phyloP scores from a whole-genome alignment of 2,797 vertebrate species.

The Anabacerthia variegaticeps region DNA sequence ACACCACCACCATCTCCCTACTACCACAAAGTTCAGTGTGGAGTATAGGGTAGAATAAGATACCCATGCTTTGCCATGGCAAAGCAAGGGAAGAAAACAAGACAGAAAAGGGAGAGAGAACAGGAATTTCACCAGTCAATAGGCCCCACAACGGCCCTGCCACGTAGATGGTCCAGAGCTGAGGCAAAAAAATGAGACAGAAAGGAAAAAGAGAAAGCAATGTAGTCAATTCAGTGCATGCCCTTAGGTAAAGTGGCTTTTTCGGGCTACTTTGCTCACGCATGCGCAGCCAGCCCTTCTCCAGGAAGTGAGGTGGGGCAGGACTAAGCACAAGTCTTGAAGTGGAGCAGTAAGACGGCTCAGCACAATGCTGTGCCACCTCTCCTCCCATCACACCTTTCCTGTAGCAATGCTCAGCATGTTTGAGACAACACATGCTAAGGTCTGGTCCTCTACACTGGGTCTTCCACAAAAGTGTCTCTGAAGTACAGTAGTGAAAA shows the following conservation, averaged over 20 bases:
- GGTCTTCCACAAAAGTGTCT: not conserved
- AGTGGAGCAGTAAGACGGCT: not conserved
- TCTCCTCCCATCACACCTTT: not conserved
- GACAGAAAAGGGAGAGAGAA: not conserved
- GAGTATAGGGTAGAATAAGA: not conserved
- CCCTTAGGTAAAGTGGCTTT: not conserved
- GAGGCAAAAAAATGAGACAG: not conserved
- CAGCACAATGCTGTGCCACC: not conserved
- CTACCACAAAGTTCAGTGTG: not conserved
- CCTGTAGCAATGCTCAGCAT: not conserved
- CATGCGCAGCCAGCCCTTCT: not conserved
- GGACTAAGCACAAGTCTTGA: not conserved
- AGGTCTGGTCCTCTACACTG: not conserved
- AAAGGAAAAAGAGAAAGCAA: not conserved
- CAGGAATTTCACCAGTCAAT: no score
- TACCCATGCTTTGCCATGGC: not conserved
- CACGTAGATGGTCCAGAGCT: not conserved
- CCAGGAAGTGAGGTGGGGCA: not conserved
- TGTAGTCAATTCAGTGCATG: not conserved
- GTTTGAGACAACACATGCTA: not conserved
- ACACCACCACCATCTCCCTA: not conserved
- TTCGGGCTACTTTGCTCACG: not conserved
- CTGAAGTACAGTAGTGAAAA: not conserved
- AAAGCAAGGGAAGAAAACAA: not conserved
- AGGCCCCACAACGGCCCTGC: not conserved